These are phyloP conservation scores for Rallus limicola DNA, from an alignment of 2,113 vertebrate species.

Conservation along the genomic window DNA sequence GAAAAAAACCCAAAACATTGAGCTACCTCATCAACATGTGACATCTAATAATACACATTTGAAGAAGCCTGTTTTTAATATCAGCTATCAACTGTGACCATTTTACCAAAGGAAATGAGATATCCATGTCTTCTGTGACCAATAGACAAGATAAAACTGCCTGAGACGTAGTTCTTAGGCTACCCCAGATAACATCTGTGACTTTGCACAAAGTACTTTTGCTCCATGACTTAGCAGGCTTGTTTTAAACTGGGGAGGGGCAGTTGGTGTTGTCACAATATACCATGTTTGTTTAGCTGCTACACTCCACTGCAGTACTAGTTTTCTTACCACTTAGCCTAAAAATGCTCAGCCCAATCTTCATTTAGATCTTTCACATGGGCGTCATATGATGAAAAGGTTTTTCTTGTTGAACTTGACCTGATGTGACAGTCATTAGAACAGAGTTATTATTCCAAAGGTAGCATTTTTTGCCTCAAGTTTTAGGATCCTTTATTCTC, in stretches of 20 bases:
- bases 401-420: neutral
- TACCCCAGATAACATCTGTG: neutral
- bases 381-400: neutral
- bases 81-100: neutral
- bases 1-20: neutral
- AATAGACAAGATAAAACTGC: neutral
- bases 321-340: neutral
- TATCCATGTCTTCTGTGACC: neutral
- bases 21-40: neutral
- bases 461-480: neutral
- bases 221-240: neutral
- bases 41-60: constrained; percentile 31
- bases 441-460: neutral
- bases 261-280: neutral
- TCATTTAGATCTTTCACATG: neutral
- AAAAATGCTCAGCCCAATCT: neutral
- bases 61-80: neutral
- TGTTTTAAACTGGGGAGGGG: neutral
- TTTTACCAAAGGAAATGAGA: neutral
- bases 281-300: neutral
- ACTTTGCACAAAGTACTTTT: neutral
- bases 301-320: neutral
- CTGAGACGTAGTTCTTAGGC: neutral
- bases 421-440: neutral
- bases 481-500: neutral